A percentile compares a stretch with the other conserved stretches of the same genome.
Evolutionary conservation across 2,113 vertebrate genomes (phyloP).

Genomic region (Dromas ardeola): DNA sequence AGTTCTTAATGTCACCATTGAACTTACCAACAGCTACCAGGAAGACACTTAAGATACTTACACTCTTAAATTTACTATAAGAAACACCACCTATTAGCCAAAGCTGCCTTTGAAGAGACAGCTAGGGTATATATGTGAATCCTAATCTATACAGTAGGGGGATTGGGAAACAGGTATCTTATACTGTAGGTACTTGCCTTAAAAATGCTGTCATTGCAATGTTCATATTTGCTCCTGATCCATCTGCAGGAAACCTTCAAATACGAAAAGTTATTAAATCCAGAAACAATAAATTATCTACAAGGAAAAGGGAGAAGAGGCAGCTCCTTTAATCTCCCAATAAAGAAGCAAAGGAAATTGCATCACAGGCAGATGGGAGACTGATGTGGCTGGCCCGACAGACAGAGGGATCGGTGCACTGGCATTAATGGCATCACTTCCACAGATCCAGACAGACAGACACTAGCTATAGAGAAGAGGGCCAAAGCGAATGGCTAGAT

Average conservation of each 20-base stretch:
- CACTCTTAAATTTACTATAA: neutral
- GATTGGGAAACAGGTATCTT: neutral
- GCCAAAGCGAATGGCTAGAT: neutral
- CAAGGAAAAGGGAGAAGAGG: neutral
- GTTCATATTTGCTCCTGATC: neutral
- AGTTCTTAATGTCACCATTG: neutral
- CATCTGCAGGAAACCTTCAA: conserved; percentile 8
- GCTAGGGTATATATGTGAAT: neutral
- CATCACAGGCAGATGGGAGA: conserved; percentile 32
- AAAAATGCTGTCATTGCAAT: neutral
- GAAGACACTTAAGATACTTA: neutral
- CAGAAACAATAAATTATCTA: conserved; percentile 40
- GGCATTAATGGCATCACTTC: neutral
- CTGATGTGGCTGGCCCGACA: neutral
- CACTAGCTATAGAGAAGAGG: neutral
- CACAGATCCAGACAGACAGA: neutral
- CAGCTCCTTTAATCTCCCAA: conserved; percentile 41
- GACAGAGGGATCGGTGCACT: neutral
- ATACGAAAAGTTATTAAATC: neutral
- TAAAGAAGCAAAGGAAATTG: conserved; percentile 49
- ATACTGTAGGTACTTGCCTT: neutral
- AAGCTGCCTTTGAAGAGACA: neutral
- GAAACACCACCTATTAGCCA: neutral
- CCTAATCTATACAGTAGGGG: neutral
- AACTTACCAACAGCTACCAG: neutral